phyloP scores from a whole-genome alignment of 2,113 vertebrate genomes.

The Lasiurus borealis region DNA sequence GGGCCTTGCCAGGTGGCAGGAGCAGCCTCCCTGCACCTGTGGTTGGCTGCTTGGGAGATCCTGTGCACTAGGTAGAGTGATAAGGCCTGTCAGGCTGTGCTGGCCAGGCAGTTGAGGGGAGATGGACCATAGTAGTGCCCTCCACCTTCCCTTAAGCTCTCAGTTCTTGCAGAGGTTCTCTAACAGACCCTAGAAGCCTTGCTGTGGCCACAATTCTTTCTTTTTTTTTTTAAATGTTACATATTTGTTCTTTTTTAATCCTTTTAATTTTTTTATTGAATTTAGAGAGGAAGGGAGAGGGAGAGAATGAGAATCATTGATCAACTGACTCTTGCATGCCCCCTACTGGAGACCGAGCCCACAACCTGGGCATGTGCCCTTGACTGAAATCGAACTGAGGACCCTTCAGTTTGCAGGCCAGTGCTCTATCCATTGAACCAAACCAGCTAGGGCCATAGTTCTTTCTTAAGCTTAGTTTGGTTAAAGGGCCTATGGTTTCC shows the following conservation, averaged over 20 bases:
- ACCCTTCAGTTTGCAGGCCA: too few species aligned
- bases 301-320: too few species aligned
- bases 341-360: too few species aligned
- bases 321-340: too few species aligned
- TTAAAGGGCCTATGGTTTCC: neutral
- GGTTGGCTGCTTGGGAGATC: neutral
- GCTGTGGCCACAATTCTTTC: neutral
- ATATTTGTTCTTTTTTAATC: too few species aligned
- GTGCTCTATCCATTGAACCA: too few species aligned
- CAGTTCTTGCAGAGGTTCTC: rapidly evolving
- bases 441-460: too few species aligned
- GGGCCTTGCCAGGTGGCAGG: neutral
- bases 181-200: neutral
- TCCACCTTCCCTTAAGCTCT: neutral
- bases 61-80: neutral
- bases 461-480: neutral
- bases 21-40: neutral
- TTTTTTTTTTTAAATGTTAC: too few species aligned
- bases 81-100: neutral
- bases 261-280: too few species aligned
- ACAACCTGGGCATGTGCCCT: too few species aligned
- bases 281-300: too few species aligned
- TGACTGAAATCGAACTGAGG: too few species aligned
- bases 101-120: neutral
- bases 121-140: neutral